Conservation (phyloP, 2,888 invertebrate species). For the Blastobasis adustella region DNA sequence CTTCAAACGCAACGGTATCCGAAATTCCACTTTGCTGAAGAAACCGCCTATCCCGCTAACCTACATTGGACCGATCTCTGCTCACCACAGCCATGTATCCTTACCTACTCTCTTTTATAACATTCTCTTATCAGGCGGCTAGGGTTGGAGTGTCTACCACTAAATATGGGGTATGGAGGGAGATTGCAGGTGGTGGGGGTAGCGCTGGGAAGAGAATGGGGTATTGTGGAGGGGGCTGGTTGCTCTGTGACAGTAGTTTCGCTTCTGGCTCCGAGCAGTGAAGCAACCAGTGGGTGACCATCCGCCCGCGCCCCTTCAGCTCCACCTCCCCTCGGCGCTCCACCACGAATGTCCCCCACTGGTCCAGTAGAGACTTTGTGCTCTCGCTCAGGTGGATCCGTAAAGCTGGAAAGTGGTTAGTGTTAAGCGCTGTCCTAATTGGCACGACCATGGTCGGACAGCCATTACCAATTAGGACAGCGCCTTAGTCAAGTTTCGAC, state of each 20-base stretch:
- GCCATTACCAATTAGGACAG: too few species aligned
- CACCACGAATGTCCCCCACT: constrained; percentile 89
- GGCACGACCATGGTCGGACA: too few species aligned
- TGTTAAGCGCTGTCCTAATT: too few species aligned
- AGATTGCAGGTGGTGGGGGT: constrained; percentile 39
- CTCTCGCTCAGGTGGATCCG: constrained; percentile 91
- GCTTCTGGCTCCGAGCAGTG: constrained; percentile 84
- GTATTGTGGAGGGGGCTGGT: constrained; percentile 53
- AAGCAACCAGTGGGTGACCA: constrained; percentile 88
- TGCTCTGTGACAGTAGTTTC: constrained; percentile 35
- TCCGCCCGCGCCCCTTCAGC: constrained; percentile 88
- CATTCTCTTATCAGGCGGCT: constrained; percentile 8
- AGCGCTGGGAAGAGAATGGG: constrained; percentile 60
- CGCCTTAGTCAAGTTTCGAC: too few species aligned
- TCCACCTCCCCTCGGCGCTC: constrained; percentile 92
- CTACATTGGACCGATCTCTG: too few species aligned
- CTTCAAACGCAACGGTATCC: background rate
- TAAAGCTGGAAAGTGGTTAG: constrained; percentile 74
- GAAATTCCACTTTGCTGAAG: background rate
- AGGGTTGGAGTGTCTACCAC: constrained; percentile 33
- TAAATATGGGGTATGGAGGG: constrained; percentile 53
- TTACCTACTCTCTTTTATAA: background rate
- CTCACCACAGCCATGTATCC: too few species aligned
- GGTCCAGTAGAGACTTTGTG: constrained; percentile 85
- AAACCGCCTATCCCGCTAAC: too few species aligned